phyloP scores from a whole-genome alignment of 1,140 invertebrate species.

The Sinella curviseta region DNA sequence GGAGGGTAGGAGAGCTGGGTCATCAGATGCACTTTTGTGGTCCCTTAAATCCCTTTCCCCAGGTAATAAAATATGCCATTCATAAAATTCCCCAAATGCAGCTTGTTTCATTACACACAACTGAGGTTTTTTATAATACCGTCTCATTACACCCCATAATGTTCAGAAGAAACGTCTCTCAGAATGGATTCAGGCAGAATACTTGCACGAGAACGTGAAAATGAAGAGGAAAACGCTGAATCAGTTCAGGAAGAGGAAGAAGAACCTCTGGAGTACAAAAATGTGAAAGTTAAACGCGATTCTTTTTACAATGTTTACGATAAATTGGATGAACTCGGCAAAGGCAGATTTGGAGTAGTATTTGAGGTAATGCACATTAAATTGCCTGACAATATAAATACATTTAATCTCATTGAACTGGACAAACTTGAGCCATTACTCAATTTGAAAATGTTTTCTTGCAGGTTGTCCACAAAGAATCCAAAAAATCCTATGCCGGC shows the following conservation, averaged over 20 bases:
- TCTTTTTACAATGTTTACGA: conserved; percentile 56
- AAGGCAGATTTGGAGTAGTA: conserved; percentile 77
- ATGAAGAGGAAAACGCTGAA: background rate
- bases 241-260: background rate
- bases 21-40: conserved; percentile 1
- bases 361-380: conserved; percentile 58
- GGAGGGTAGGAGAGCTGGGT: conserved; percentile 24
- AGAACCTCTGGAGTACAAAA: conserved; percentile 22
- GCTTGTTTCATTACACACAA: background rate
- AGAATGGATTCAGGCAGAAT: background rate
- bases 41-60: conserved; percentile 18
- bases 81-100: no score
- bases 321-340: conserved; percentile 74
- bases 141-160: no score
- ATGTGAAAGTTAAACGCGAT: conserved; percentile 21
- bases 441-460: background rate
- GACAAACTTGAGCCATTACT: background rate
- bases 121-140: background rate
- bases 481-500: conserved; percentile 75
- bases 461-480: conserved; percentile 67
- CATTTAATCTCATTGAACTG: background rate
- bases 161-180: background rate
- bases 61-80: conserved; percentile 4
- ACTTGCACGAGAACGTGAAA: background rate
- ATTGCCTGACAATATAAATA: background rate